A percentile compares a stretch with the other conserved stretches of the same genome.
phyloP scores from a whole-genome alignment of 1,140 invertebrate species.

The Pseudomyrmex dendroicus region DNA sequence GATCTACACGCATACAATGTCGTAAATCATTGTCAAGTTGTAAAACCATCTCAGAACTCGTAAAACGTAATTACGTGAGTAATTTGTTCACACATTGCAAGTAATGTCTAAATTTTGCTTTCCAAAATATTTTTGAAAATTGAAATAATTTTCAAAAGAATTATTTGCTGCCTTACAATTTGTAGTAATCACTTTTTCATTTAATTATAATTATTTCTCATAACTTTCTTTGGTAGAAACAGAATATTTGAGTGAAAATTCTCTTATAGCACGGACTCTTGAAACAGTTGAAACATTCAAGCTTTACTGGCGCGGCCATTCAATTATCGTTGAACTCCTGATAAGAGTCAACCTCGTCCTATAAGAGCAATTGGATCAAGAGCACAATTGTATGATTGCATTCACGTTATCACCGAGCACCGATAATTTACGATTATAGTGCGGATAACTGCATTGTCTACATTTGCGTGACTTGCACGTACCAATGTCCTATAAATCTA shows the following conservation, averaged over 20 bases:
- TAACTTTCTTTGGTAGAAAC: too few species aligned
- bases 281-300: constrained; percentile 11
- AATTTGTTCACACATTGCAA: background rate
- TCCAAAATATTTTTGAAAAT: constrained; percentile 10
- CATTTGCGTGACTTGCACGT: background rate
- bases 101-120: background rate
- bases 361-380: constrained; percentile 55
- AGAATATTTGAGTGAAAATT: too few species aligned
- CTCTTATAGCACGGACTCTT: too few species aligned
- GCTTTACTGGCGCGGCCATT: constrained; percentile 2
- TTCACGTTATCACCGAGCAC: constrained; percentile 58
- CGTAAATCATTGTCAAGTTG: background rate
- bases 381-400: constrained; percentile 56
- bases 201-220: background rate
- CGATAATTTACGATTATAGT: constrained; percentile 59
- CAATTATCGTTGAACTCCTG: constrained; percentile 33
- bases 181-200: background rate
- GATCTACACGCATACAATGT: background rate
- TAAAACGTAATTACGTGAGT: background rate
- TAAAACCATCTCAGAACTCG: background rate
- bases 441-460: constrained; percentile 42
- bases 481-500: constrained; percentile 31
- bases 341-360: constrained; percentile 22
- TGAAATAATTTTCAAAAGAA: background rate
- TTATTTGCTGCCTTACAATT: background rate